Percentiles rank a stretch among this genome's conserved stretches.
Evolutionary conservation across 2,888 invertebrate species (phyloP).

Genomic region (Nipponacmea schrenckii): DNA sequence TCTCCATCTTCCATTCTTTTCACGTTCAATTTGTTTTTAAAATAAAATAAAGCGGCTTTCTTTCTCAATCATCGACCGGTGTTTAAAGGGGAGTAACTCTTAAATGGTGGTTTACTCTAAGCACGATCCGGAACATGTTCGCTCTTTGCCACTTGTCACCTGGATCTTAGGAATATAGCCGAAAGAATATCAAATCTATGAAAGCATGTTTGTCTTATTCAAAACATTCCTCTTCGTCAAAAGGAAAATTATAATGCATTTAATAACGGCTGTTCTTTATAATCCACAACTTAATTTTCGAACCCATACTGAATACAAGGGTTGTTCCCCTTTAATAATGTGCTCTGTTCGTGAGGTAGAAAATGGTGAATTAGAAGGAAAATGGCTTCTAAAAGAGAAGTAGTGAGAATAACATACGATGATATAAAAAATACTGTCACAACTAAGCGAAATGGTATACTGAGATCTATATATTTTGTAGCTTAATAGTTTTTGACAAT

Average conservation of each 20-base stretch:
- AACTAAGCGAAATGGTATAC: constrained; percentile 31
- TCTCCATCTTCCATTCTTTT: constrained; percentile 38
- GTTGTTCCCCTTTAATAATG: constrained; percentile 10
- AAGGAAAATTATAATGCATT: no score
- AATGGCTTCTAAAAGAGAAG: constrained; percentile 41
- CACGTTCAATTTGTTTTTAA: neutral
- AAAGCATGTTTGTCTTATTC: no score
- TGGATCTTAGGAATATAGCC: no score
- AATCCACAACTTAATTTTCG: neutral
- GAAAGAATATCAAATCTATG: no score
- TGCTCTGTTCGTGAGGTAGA: neutral
- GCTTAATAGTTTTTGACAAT: no score
- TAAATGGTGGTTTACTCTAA: no score
- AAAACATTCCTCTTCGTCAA: no score
- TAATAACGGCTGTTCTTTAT: no score
- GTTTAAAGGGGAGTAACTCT: neutral
- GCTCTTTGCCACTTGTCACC: no score
- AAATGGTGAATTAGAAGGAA: constrained; percentile 17
- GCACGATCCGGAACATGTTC: no score
- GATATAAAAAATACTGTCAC: constrained; percentile 45
- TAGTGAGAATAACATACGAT: constrained; percentile 45
- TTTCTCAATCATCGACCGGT: neutral
- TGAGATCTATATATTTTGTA: no score
- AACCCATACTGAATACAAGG: neutral
- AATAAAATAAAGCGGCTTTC: neutral